These are phyloP conservation scores for Acyrthosiphon pisum DNA, from an alignment of 1,140 invertebrate genomes.

Conservation along the genomic window DNA sequence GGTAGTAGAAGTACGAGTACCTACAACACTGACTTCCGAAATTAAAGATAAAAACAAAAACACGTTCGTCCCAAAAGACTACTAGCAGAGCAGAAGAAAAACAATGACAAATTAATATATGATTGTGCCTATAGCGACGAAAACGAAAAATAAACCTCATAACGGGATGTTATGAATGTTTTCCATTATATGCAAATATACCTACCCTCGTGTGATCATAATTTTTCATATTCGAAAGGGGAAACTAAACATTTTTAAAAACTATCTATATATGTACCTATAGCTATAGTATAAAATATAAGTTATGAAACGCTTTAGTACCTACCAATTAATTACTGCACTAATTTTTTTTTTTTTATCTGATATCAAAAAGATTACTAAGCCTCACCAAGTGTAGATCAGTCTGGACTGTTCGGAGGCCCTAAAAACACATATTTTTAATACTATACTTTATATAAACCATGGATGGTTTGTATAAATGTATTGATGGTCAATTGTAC, in stretches of 20 bases:
- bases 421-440: no score
- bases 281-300: no score
- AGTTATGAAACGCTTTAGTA: no score
- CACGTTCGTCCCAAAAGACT: background rate
- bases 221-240: background rate
- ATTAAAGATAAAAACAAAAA: constrained; percentile 37
- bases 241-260: background rate
- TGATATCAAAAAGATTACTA: no score
- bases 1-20: background rate
- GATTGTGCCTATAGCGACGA: background rate
- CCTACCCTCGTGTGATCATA: background rate
- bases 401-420: no score
- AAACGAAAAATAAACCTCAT: background rate
- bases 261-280: no score
- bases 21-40: background rate
- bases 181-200: background rate
- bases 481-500: no score
- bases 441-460: no score
- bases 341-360: no score
- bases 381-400: no score
- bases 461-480: no score
- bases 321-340: no score
- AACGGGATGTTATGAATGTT: background rate
- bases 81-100: background rate
- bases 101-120: background rate